phyloP scores from a whole-genome alignment of 2,113 vertebrate species.

The Varanus komodoensis region DNA sequence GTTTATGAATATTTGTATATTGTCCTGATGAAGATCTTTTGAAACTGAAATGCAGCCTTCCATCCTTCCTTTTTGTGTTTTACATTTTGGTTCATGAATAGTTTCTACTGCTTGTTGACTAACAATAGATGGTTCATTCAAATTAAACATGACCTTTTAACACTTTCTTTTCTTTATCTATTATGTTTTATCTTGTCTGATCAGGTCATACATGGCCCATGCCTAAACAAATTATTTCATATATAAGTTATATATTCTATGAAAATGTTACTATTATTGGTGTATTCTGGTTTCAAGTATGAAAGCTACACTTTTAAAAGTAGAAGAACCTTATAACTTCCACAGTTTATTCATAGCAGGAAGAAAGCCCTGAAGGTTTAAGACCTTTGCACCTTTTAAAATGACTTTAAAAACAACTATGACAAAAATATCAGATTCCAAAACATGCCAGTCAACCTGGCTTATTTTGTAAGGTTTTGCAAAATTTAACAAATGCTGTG shows the following conservation, averaged over 20 bases:
- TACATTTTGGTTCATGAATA: neutral
- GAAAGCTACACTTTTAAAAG: slow-evolving; percentile 57
- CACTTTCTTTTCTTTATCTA: neutral
- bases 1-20: neutral
- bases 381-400: slow-evolving; percentile 22
- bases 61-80: neutral
- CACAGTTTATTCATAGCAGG: slow-evolving; percentile 57
- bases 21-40: neutral
- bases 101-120: neutral
- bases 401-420: slow-evolving; percentile 67
- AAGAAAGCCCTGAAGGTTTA: slow-evolving; percentile 40
- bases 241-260: slow-evolving; percentile 65
- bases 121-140: neutral
- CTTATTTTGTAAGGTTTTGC: slow-evolving; percentile 56
- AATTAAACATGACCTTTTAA: neutral
- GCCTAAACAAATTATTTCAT: slow-evolving; percentile 62
- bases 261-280: slow-evolving; percentile 63
- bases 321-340: slow-evolving; percentile 47
- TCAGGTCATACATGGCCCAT: slow-evolving; percentile 36
- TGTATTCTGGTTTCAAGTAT: slow-evolving; percentile 53
- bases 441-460: neutral
- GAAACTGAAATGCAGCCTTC: neutral
- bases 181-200: neutral
- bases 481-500: slow-evolving; percentile 68
- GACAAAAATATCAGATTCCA: slow-evolving; percentile 54